A percentile compares a stretch with the other conserved stretches of the same genome.
Conservation (phyloP, 2,797 vertebrate species). For the Liasis olivaceus region DNA sequence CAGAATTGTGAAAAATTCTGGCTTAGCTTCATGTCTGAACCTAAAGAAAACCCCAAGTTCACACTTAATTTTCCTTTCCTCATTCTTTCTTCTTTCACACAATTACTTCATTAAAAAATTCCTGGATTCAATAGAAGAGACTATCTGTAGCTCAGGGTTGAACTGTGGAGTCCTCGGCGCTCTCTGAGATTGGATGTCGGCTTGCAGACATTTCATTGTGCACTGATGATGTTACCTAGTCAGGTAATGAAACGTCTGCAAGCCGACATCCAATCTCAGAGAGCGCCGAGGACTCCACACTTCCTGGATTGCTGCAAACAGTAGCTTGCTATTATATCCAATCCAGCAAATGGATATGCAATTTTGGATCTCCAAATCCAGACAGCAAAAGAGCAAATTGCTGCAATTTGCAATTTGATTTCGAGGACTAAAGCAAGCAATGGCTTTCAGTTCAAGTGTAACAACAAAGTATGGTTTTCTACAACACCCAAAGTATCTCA, state of each 20-base stretch:
- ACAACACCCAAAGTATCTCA: too few species aligned
- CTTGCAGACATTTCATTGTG: too few species aligned
- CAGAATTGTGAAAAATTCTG: too few species aligned
- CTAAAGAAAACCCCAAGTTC: not conserved
- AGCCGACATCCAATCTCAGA: too few species aligned
- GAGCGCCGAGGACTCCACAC: too few species aligned
- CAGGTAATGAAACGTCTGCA: too few species aligned
- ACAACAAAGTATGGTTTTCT: not conserved
- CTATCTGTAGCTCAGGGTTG: too few species aligned
- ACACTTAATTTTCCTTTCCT: not conserved
- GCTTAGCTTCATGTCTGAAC: too few species aligned
- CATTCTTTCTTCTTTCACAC: not conserved
- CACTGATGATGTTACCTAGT: too few species aligned
- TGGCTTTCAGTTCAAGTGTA: not conserved
- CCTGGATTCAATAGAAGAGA: not conserved
- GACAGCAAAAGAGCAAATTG: not conserved
- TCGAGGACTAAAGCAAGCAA: not conserved
- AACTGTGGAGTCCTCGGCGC: too few species aligned
- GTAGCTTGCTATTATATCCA: not conserved
- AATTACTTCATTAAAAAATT: not conserved
- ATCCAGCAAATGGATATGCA: not conserved
- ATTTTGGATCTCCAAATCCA: not conserved
- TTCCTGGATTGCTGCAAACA: not conserved
- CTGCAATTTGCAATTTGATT: not conserved
- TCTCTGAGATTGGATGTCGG: too few species aligned